A percentile compares a stretch with the other conserved stretches of the same genome.
These are phyloP conservation scores for Chiridota heheva DNA, from an alignment of 35 echinoderm and acorn worm species.

Conservation along the genomic window DNA sequence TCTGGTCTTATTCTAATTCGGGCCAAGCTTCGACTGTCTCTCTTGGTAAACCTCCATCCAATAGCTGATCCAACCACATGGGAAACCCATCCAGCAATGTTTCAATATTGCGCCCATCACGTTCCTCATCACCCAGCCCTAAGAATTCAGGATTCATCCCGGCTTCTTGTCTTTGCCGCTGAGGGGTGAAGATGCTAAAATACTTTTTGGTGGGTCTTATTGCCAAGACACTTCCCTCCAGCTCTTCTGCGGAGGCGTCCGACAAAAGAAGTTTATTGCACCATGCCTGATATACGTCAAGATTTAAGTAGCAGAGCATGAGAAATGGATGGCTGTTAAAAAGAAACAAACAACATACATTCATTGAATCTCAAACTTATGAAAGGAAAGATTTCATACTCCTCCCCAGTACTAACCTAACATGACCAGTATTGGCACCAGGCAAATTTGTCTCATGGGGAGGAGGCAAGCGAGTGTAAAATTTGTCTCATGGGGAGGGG, in stretches of 20 bases:
- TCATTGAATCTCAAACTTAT: background rate
- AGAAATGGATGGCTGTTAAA: background rate
- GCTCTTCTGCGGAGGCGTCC: background rate
- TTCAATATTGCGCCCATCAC: background rate
- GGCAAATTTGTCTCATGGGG: too few species aligned
- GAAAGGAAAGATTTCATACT: background rate
- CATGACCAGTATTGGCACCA: too few species aligned
- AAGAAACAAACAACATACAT: background rate
- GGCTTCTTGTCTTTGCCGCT: background rate
- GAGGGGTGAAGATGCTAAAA: background rate
- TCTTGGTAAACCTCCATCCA: conserved; percentile 8
- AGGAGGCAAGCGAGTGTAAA: too few species aligned
- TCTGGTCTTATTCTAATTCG: too few species aligned
- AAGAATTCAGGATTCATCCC: background rate
- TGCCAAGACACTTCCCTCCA: background rate
- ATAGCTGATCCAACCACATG: conserved; percentile 13
- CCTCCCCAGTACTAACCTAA: too few species aligned
- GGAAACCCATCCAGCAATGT: background rate
- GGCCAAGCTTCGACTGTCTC: background rate
- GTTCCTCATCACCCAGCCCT: background rate
- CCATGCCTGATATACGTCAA: conserved; percentile 6
- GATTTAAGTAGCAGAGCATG: background rate
- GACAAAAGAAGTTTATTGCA: background rate
- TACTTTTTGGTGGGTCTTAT: conserved; percentile 20
- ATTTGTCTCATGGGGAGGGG: too few species aligned